Conservation (phyloP, 2,888 invertebrate genomes). For the Plusia festucae region DNA sequence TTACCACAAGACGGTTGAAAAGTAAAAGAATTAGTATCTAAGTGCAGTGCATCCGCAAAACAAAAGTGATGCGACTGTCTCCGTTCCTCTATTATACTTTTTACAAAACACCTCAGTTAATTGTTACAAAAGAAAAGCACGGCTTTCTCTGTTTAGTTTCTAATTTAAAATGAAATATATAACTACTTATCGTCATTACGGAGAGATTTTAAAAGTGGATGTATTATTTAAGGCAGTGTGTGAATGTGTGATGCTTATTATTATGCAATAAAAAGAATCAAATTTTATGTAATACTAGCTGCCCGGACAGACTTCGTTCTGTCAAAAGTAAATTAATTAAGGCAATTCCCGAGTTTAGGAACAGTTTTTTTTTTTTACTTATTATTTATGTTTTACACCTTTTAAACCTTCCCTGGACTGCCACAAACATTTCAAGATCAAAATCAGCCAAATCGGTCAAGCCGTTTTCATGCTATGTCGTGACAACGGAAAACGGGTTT, state of each 20-base stretch:
- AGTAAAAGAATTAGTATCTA: background rate
- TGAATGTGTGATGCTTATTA: background rate
- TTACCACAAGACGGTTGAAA: background rate
- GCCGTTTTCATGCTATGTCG: too few species aligned
- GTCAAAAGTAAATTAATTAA: too few species aligned
- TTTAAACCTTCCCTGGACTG: too few species aligned
- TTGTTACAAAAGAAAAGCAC: constrained; percentile 56
- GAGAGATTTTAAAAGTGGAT: constrained; percentile 30
- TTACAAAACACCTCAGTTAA: constrained; percentile 50
- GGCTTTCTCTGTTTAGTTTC: constrained; percentile 57
- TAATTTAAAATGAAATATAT: constrained; percentile 57
- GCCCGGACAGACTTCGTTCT: too few species aligned
- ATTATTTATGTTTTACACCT: too few species aligned
- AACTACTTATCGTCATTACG: constrained; percentile 34
- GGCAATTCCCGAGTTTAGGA: too few species aligned
- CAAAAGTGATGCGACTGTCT: constrained; percentile 41
- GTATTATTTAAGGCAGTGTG: background rate
- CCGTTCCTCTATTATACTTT: constrained; percentile 39
- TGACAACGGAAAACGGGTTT: too few species aligned
- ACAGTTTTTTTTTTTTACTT: too few species aligned
- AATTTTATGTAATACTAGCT: too few species aligned
- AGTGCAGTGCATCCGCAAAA: constrained; percentile 24
- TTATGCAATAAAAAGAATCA: too few species aligned
- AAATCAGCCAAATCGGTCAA: too few species aligned
- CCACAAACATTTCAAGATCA: too few species aligned